A percentile compares a stretch with the other conserved stretches of the same genome.
Evolutionary conservation across 1,140 invertebrate species (phyloP).

Genomic region (Patella vulgata): DNA sequence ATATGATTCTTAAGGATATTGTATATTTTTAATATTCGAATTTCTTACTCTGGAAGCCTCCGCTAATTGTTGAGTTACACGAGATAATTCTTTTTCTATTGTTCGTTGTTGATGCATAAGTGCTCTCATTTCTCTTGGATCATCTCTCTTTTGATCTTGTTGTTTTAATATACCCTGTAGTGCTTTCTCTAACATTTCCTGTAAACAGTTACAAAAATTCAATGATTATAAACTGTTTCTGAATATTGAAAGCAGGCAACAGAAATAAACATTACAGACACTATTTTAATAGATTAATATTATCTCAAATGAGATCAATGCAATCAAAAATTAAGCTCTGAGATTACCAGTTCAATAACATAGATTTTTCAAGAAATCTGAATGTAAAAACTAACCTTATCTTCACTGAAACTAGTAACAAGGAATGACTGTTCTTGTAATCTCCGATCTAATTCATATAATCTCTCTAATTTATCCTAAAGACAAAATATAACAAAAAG

Average conservation of each 20-base stretch:
- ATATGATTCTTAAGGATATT: no score
- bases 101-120: slow-evolving; percentile 78
- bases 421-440: slow-evolving; percentile 88
- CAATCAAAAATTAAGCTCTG: no score
- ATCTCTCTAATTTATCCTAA: slow-evolving; percentile 81
- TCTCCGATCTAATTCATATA: slow-evolving; percentile 84
- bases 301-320: no score
- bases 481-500: slow-evolving; percentile 40
- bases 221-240: background rate
- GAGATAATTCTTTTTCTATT: slow-evolving; percentile 83
- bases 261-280: background rate
- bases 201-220: slow-evolving; percentile 25
- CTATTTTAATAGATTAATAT: background rate
- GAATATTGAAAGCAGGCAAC: no score
- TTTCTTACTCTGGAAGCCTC: slow-evolving; percentile 88
- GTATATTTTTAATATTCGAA: no score
- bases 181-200: slow-evolving; percentile 82
- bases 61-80: slow-evolving; percentile 84
- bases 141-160: slow-evolving; percentile 72
- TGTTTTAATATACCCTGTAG: slow-evolving; percentile 75
- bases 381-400: slow-evolving; percentile 80
- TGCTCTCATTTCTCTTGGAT: slow-evolving; percentile 75
- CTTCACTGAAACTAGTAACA: slow-evolving; percentile 83
- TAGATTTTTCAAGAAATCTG: no score
- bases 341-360: no score